A percentile compares a stretch with the other conserved stretches of the same genome.
Conservation (phyloP, 2,113 vertebrate species). For the Chloroceryle aenea region DNA sequence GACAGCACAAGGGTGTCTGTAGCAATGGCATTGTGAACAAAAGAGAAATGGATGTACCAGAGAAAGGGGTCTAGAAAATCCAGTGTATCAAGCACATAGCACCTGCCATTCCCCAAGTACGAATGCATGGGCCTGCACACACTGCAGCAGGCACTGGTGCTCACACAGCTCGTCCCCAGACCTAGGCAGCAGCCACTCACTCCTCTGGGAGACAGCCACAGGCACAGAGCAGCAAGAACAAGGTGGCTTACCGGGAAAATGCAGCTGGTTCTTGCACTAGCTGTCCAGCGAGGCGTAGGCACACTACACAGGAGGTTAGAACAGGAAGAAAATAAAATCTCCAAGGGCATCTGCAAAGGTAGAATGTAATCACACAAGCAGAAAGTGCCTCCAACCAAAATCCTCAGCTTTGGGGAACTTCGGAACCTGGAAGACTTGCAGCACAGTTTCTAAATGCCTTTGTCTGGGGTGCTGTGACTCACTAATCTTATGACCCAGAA, state of each 20-base stretch:
- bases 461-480: not conserved
- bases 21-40: not conserved
- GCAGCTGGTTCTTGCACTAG: not conserved
- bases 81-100: accelerated
- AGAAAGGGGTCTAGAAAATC: not conserved
- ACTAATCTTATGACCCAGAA: not conserved
- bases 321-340: not conserved
- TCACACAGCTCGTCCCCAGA: not conserved
- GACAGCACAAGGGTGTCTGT: not conserved
- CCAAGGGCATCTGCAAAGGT: not conserved
- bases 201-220: not conserved
- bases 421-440: not conserved
- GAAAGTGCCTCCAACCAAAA: not conserved
- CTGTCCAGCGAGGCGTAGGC: not conserved
- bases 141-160: not conserved
- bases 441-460: not conserved
- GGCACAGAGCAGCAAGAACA: not conserved
- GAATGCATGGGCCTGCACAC: accelerated
- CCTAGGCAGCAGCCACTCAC: not conserved
- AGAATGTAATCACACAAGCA: not conserved
- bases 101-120: not conserved
- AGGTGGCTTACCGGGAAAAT: not conserved
- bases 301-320: not conserved
- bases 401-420: not conserved
- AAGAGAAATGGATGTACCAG: not conserved